Evolutionary conservation across 2,888 invertebrate species (phyloP), one percentile per base, ranked within the genome.

Genomic region (Ptilodon capucinus): DNA sequence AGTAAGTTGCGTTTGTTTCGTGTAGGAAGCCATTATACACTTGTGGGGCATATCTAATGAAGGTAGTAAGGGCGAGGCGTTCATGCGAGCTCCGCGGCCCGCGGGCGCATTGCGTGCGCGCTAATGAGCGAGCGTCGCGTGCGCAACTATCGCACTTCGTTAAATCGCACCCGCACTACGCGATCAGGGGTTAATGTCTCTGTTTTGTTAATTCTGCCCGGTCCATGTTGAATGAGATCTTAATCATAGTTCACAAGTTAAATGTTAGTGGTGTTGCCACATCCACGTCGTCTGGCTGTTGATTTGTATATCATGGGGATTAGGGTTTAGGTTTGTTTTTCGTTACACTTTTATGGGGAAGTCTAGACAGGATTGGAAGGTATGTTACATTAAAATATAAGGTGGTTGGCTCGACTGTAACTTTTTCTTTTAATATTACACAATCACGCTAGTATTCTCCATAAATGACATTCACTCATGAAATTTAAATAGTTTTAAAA

Each of bases 71-170:
- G 67, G 69, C 60, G 66, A 53, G 50, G 43, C 55, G 49, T 57
- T 46, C 38, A 19, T 19, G 50, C 53, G 57, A 51, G 55, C n/a
- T 8, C 42, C 25, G 1, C 34, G 17, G 32, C 71, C 71, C 74
- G 69, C 68, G 59, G 43, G 57, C 52, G 13, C 23, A 49, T 86
- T 84, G 89, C 88, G 87, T 89, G 89, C 68, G 71, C 67, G 74
- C 81, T 88, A 88, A 88, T 87, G 86, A 87, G 82, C 77, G 69
- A 51, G 19, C 74, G 79, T 88, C 86, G 88, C 88, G 86, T 89
- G 89, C 85, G 76, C 79, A 81, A 55, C 76, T 72, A 77, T 77
- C 79, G 76, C 67, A 76, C 79, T 81, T 80, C 79, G 80, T 81
- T 84, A 84, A 77, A 81, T 84, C 78, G 82, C 80, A 73, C 76